Base-by-base conservation (phyloP, 2,113 vertebrate species). In the Salvelinus fontinalis region DNA sequence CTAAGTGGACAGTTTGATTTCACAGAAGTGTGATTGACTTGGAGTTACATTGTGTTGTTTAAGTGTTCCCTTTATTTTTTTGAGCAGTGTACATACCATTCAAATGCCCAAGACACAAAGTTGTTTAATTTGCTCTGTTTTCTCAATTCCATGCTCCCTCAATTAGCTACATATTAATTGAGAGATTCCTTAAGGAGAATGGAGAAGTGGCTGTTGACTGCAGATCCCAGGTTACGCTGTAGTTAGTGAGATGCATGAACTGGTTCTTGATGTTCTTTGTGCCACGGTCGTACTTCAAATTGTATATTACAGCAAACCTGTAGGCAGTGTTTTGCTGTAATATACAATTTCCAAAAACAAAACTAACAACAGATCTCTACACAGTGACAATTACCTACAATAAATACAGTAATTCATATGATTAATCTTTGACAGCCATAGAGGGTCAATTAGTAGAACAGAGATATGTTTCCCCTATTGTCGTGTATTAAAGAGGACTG, bases 161-260 rank as follows among this genome's bases (percentile, higher is more conserved):
- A 67, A 31, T 29, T 16, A 31, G 65, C 65, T 24, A 11, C 59
- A 62, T 62, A 62, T 62, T 22, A 3, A 62, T 62, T 62, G 9
- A n/a, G 18, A n/a, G 59, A 22, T 62, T n/a, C n/a, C 59, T 22
- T n/a, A 22, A 60, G n/a, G n/a, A 22, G 59, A 67, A 67, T 67
- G 14, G 3, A 27, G 24, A 24, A 67, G 65, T 67, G 26, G 5
- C 22, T 44, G 39, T 44, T 44, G 39, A 44, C 26, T 29, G 22
- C 22, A 14, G 13, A 67, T 62, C 59, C 59, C 59, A 22, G 59
- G n/a, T 76, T 92, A 99, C 93, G 3, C 98, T 99, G 91, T 98
- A 98, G 94, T 99, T 99, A 44, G 97, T 99, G 75, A 99, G 95
- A 84, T 99, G 97, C 97, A 99, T 99, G 89, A 98, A 99, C 77